Evolutionary conservation across 2,888 invertebrate genomes (phyloP), one percentile per base, ranked within the genome.

Genomic region (Amphipyra tragopoginis): DNA sequence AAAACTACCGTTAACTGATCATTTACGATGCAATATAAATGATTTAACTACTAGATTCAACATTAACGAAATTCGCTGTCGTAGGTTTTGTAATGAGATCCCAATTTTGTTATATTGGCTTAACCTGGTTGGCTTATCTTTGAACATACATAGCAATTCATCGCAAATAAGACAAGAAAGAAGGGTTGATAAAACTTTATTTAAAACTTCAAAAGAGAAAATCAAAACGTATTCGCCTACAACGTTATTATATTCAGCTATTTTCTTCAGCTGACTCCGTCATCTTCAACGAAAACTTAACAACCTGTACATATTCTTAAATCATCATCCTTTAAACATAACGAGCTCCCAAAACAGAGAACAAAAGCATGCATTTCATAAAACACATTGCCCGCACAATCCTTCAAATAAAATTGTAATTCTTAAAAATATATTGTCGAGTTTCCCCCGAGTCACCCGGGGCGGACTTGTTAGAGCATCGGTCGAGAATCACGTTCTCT

Each of bases 401-500:
- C 53, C 57, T 73, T 81, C 64, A 77, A 77, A 80, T 79, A 74
- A 80, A 79, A 80, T 75, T 77, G 67, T 78, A 75, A 79, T 81
- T 80, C 80, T 82, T 79, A 80, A 77, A 84, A 82, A 81, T 86
- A 82, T 80, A 80, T 80, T 82, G 84, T 82, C 79, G 75, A 82
- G 81, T 82, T 81, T 79, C 77, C 81, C 80, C 77, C 75, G 65
- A 79, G 76, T 77, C 77, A 75, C 81, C 85, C 86, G 78, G 73
- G 81, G 85, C 81, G 80, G 81, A 85, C 87, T 90, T 87, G 89
- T 90, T 88, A 90, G 83, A 85, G 85, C 88, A 89, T 88, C 86
- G 88, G 88, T 84, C 86, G 85, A 86, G 88, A 89, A 90, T 91
- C 92, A 92, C 90, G 91, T 90, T 87, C 90, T 80, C 90, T 90